These are phyloP conservation scores for Oenanthe melanoleuca DNA, from an alignment of 2,113 vertebrate genomes.

Conservation along the genomic window DNA sequence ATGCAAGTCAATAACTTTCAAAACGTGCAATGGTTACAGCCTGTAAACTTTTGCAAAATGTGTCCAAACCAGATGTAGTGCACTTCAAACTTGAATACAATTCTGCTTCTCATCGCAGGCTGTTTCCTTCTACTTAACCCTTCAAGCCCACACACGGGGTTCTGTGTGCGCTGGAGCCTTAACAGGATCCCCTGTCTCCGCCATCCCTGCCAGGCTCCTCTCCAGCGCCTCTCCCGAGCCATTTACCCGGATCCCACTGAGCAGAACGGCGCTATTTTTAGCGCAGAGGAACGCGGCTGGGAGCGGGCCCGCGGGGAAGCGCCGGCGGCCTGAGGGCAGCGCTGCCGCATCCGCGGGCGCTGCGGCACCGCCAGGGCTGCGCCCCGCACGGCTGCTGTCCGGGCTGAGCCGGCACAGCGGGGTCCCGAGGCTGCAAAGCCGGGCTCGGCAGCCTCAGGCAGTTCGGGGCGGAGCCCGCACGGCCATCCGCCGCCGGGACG, in stretches of 20 bases:
- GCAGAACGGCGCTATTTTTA: not conserved
- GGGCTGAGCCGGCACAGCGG: not conserved
- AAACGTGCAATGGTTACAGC: fast-evolving
- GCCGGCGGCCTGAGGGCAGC: fast-evolving
- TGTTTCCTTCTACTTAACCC: not conserved
- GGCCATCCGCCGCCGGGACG: not conserved
- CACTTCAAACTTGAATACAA: not conserved
- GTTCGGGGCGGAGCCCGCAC: fast-evolving
- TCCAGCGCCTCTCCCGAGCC: not conserved
- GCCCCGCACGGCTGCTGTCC: no score
- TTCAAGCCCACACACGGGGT: fast-evolving
- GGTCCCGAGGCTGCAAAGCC: not conserved
- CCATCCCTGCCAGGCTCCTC: not conserved
- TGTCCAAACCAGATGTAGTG: fast-evolving
- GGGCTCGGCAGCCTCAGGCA: no score
- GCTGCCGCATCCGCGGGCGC: not conserved
- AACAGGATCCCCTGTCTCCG: fast-evolving
- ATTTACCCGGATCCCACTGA: fast-evolving
- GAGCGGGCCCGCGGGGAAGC: not conserved
- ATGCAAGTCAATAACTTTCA: not conserved
- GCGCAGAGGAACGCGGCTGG: not conserved
- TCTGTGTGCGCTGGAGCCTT: fast-evolving
- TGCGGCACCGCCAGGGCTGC: not conserved
- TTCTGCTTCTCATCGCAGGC: not conserved
- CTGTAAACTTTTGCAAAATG: not conserved